Evolutionary conservation across 2,113 vertebrate species (phyloP).

Genomic region (Turdus rufiventris): DNA sequence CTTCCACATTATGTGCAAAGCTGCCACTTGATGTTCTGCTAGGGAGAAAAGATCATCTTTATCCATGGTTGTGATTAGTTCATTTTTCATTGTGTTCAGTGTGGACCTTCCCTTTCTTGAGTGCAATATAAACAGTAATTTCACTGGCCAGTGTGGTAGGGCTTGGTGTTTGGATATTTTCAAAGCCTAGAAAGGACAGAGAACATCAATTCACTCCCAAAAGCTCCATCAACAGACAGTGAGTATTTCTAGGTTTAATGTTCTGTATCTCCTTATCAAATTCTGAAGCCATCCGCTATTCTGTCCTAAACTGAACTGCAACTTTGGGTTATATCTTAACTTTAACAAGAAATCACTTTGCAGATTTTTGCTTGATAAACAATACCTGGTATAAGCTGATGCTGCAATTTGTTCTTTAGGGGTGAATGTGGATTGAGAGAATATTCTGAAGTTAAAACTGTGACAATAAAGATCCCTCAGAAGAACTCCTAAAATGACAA

Average conservation of each 20-base stretch:
- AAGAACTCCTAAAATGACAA: conserved; percentile 87
- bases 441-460: conserved; percentile 97
- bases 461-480: conserved; percentile 92
- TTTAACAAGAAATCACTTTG: background rate
- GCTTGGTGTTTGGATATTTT: background rate
- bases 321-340: background rate
- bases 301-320: background rate
- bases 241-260: background rate
- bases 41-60: background rate
- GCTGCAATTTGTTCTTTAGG: conserved; percentile 70
- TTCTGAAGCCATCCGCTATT: background rate
- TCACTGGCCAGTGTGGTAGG: background rate
- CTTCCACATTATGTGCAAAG: background rate
- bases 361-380: background rate
- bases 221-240: background rate
- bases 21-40: background rate
- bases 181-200: background rate
- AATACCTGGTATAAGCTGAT: background rate
- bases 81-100: background rate
- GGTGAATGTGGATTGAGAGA: conserved; percentile 92
- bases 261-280: background rate
- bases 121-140: background rate
- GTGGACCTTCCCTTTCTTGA: background rate
- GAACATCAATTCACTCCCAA: background rate
- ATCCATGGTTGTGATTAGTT: background rate